A percentile compares a stretch with the other conserved stretches of the same genome.
Evolutionary conservation across 1,140 invertebrate genomes (phyloP).

Genomic region (Drosophila athabasca): DNA sequence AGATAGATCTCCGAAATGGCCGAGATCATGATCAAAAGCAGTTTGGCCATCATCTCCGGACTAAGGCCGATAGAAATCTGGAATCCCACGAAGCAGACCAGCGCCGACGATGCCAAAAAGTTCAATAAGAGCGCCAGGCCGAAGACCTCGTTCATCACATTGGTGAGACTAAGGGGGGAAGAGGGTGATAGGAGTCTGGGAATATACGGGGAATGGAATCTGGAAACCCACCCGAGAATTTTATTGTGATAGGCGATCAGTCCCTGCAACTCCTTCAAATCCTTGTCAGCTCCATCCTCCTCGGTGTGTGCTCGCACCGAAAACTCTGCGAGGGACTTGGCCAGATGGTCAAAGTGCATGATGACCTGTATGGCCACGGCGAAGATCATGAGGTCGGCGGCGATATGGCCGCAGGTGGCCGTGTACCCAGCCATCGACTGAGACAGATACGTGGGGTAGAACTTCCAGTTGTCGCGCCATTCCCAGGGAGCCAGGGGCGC

Average conservation of each 20-base stretch:
- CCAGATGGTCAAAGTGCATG: conserved; percentile 67
- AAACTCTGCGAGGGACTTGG: conserved; percentile 24
- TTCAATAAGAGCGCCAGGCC: conserved; percentile 62
- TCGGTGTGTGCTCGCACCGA: not conserved
- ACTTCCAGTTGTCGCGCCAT: conserved; percentile 31
- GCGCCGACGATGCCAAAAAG: conserved; percentile 54
- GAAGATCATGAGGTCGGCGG: conserved; percentile 63
- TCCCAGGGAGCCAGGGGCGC: conserved; percentile 51
- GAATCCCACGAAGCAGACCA: conserved; percentile 74
- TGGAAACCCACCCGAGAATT: conserved; percentile 44
- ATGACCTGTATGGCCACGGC: conserved; percentile 56
- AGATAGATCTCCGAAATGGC: conserved; percentile 44
- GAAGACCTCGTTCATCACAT: conserved; percentile 65
- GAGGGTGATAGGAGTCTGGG: too few relatives aligned
- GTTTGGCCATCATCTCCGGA: conserved; percentile 33
- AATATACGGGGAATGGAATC: not conserved
- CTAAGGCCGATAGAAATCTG: conserved; percentile 57
- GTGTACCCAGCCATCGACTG: conserved; percentile 53
- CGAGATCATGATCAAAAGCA: conserved; percentile 45
- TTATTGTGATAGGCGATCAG: conserved; percentile 60
- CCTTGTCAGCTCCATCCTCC: not conserved
- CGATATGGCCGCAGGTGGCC: conserved; percentile 52
- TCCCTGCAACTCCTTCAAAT: conserved; percentile 39
- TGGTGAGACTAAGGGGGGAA: conserved; percentile 42
- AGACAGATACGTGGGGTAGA: conserved; percentile 35